Conservation (phyloP, 1,140 invertebrate genomes). For the Brachionus angularis region DNA sequence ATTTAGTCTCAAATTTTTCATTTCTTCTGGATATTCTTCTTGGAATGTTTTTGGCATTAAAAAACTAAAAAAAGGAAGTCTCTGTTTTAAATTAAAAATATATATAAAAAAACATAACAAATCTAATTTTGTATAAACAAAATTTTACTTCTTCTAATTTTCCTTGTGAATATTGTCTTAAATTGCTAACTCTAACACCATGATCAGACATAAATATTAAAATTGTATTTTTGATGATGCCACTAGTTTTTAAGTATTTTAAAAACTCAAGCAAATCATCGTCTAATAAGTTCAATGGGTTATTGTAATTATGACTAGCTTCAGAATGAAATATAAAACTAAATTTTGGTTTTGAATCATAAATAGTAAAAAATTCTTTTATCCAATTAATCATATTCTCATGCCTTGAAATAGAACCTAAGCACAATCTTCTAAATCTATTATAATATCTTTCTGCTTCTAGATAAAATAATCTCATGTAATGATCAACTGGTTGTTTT, state of each 20-base stretch:
- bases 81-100: too few species aligned
- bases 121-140: background rate
- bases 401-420: constrained; percentile 73
- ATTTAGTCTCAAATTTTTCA: constrained; percentile 62
- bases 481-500: constrained; percentile 79
- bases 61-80: constrained; percentile 77
- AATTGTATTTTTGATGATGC: constrained; percentile 71
- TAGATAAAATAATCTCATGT: constrained; percentile 75
- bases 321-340: constrained; percentile 79
- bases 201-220: constrained; percentile 82
- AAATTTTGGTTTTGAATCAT: constrained; percentile 69
- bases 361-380: constrained; percentile 62
- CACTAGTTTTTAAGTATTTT: constrained; percentile 54
- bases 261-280: constrained; percentile 68
- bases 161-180: constrained; percentile 75
- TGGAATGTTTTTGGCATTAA: constrained; percentile 68
- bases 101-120: constrained; percentile 3
- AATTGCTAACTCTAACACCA: constrained; percentile 70
- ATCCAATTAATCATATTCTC: constrained; percentile 67
- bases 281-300: constrained; percentile 71
- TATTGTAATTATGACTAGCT: constrained; percentile 78
- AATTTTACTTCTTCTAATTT: constrained; percentile 71
- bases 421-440: constrained; percentile 61
- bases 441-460: constrained; percentile 58
- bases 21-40: constrained; percentile 63